Base-by-base conservation (phyloP, 1,140 invertebrate species). In the Cydia amplana region DNA sequence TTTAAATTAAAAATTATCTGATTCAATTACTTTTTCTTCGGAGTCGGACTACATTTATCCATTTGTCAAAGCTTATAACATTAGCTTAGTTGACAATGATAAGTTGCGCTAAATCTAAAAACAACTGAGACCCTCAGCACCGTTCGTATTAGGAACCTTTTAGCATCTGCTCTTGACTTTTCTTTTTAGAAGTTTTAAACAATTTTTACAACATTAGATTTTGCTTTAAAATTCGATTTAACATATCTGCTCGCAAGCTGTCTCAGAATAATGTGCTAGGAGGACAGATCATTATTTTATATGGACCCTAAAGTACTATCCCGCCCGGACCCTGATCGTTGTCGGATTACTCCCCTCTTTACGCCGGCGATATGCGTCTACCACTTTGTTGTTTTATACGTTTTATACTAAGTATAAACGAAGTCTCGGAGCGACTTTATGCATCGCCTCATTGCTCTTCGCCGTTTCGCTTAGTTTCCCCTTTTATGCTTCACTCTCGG, bases 371-470 rank as follows among this genome's bases (percentile, higher is more conserved):
- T 84, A 88, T 90, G 85, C 87, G 85, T 85, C 88, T 83, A 91
- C 87, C 87, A 90, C 89, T 92, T 92, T 91, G 91, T 91, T 91
- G 90, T 92, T 91, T 91, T 91, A 92, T 88, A 88, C 86, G 90
- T 91, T 91, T 91, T 91, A 92, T 88, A 88, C 86, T 88, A 84
- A 83, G 55, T 7, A 60, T 60, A 60, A 60, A 60, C 55, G 55
- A 60, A 60, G 88, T 87, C 88, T 90, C 87, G 86, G 74, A 88
- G 90, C 85, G 86, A 88, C 88, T 89, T 89, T 87, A 87, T 88
- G 87, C 86, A 85, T 87, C 88, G 90, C 85, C 87, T 91, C 90
- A 91, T 91, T 90, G 87, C 88, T 88, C 85, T 89, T 87, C 85
- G 88, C 84, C 85, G 88, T 91, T 90, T 90, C 85, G 87, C 85